Base-by-base conservation (phyloP, 2,113 vertebrate species). In the Protomyctophum bolini region DNA sequence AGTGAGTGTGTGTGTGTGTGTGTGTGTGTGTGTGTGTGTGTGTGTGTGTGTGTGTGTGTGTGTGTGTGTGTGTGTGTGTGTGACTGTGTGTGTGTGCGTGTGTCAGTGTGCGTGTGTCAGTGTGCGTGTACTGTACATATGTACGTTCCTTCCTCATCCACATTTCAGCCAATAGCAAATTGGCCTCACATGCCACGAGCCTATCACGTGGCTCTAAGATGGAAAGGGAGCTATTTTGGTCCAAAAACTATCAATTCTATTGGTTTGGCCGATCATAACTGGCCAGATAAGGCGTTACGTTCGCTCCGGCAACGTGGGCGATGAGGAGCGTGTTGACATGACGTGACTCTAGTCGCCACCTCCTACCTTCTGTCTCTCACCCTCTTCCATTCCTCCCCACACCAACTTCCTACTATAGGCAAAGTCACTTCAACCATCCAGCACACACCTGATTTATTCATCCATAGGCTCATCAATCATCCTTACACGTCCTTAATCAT, bases 261-360 rank as follows among this genome's bases (percentile, higher is more conserved):
- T 41, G 33, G 33, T 41, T 41, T 41, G 33, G 33, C 33, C 33
- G 33, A 6, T 41, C 4, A 21, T 21, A 21, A 3, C 33, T 41
- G 33, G 33, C 33, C 5, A 41, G 33, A 41, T 41, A 41, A 41
- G 33, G 33, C 33, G 33, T 41, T 41, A 41, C 3, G 33, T 41
- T 41, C 1, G 33, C 33, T 41, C 33, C 33, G 3, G 33, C 33
- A 41, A 6, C 33, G 33, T 41, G 33, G 33, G 33, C 33, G 33
- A 41, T 41, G 33, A 41, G 33, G 33, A 76, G 78, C 80, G 80
- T 75, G 81, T 87, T 41, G 89, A 89, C 86, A 86, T 57, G 47
- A 74, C 83, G 85, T 80, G 80, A 79, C 86, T 85, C 81, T 82
- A 29, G 21, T 71, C 55, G 81, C 68, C 87, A 74, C 86, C 85